Evolutionary conservation across 1,140 invertebrate genomes (phyloP).

Genomic region (Drosophila fuyamai): DNA sequence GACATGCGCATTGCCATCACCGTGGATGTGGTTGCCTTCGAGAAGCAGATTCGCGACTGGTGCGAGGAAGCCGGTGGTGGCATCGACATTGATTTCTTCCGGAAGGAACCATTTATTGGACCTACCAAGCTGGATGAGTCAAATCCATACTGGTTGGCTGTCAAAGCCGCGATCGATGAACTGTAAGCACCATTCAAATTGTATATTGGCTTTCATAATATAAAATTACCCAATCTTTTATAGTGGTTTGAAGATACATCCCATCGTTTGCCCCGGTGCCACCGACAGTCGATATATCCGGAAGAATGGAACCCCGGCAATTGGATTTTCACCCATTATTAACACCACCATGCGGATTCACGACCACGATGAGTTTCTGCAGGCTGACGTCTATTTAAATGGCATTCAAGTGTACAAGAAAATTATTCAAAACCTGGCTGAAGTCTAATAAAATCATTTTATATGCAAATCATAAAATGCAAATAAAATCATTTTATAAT

Average conservation of each 20-base stretch:
- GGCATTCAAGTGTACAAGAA: conserved; percentile 90
- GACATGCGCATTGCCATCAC: conserved; percentile 92
- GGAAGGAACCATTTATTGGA: conserved; percentile 87
- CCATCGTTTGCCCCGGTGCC: conserved; percentile 91
- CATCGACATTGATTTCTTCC: conserved; percentile 90
- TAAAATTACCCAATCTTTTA: conserved; percentile 71
- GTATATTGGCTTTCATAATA: neutral
- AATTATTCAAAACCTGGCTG: conserved; percentile 87
- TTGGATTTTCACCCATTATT: conserved; percentile 93
- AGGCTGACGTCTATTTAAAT: conserved; percentile 88
- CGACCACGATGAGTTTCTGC: conserved; percentile 92
- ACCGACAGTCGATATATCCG: conserved; percentile 91
- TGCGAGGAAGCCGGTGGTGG: conserved; percentile 92
- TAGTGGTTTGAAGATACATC: conserved; percentile 87
- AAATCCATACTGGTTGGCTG: conserved; percentile 93
- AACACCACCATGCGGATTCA: conserved; percentile 90
- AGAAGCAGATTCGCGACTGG: conserved; percentile 89
- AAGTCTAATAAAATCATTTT: conserved; percentile 61
- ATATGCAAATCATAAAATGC: too few relatives aligned
- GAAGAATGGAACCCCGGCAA: conserved; percentile 89
- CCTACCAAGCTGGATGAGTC: conserved; percentile 89
- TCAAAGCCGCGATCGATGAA: conserved; percentile 87
- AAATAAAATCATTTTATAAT: neutral
- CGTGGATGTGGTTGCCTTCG: conserved; percentile 89
- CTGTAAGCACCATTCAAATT: conserved; percentile 87